A percentile compares a stretch with the other conserved stretches of the same genome.
Evolutionary conservation across 2,113 vertebrate species (phyloP).

Genomic region (Carettochelys insculpta): DNA sequence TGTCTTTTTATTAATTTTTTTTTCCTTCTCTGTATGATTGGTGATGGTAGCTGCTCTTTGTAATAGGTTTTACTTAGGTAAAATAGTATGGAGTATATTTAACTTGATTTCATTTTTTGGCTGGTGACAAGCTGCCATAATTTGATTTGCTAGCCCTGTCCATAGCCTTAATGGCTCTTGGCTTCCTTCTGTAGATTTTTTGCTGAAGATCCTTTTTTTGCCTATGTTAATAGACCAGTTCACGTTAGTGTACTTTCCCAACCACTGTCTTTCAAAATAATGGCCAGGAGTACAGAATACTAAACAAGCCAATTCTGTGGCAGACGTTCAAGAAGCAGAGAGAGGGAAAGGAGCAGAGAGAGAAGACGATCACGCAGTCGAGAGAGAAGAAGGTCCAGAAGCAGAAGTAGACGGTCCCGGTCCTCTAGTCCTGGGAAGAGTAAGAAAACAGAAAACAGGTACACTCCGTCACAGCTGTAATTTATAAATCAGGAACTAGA

Average conservation of each 20-base stretch:
- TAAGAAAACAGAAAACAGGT: constrained; percentile 91
- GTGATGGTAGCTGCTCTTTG: fast-evolving
- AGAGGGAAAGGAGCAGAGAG: constrained; percentile 82
- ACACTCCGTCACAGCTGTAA: neutral
- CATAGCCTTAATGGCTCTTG: neutral
- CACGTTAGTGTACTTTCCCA: fast-evolving
- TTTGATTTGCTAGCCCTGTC: neutral
- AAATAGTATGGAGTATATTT: neutral
- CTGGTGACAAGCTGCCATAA: neutral
- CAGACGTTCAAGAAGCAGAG: constrained; percentile 90
- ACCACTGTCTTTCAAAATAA: neutral
- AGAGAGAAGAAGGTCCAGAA: constrained; percentile 86
- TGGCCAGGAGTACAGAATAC: fast-evolving
- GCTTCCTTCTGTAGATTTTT: neutral
- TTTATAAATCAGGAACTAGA: neutral
- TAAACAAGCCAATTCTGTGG: neutral
- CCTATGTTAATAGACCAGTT: neutral
- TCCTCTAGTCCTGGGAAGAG: constrained; percentile 87
- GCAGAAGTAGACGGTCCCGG: constrained; percentile 87
- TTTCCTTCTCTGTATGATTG: neutral
- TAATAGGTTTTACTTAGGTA: neutral
- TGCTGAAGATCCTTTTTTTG: neutral
- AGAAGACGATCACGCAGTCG: constrained; percentile 90
- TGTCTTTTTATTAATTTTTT: neutral
- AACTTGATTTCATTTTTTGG: neutral